A percentile compares a stretch with the other conserved stretches of the same genome.
These are phyloP conservation scores for Anoplopoma fimbria DNA, from an alignment of 2,113 vertebrate genomes.

Conservation along the genomic window DNA sequence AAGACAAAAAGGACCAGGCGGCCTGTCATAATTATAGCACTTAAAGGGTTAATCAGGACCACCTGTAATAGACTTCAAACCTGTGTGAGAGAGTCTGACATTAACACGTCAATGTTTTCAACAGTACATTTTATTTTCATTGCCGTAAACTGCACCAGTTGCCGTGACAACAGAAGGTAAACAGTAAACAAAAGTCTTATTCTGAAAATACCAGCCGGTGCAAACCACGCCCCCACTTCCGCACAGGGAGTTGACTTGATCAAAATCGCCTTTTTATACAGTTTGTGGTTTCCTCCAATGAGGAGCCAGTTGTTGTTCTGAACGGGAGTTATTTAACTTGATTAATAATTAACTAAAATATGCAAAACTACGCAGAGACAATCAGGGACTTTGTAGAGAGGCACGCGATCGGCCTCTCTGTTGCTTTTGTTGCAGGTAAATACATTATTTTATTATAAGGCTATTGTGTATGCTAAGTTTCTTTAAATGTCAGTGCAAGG, in stretches of 20 bases:
- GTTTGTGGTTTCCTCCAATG: not conserved
- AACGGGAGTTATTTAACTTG: not conserved
- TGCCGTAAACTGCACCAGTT: not conserved
- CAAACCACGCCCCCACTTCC: not conserved
- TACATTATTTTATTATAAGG: not conserved
- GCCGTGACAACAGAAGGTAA: not conserved
- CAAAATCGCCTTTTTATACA: not conserved
- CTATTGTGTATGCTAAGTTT: not conserved
- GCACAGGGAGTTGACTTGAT: rapidly evolving
- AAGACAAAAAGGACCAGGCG: too few species aligned
- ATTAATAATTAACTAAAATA: constrained; percentile 21
- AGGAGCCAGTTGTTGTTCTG: rapidly evolving
- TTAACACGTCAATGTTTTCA: not conserved
- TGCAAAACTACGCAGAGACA: constrained; percentile 61
- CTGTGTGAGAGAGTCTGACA: not conserved
- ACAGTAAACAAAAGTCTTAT: constrained; percentile 14
- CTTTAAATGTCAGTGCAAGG: not conserved
- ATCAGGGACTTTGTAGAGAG: constrained; percentile 56
- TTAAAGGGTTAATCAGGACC: too few species aligned
- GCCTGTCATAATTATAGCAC: too few species aligned
- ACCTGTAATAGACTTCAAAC: not conserved
- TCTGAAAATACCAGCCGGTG: constrained; percentile 18
- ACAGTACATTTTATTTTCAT: not conserved
- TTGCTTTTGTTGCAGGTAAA: constrained; percentile 70
- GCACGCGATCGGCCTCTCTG: constrained; percentile 47